Evolutionary conservation across 2,113 vertebrate species (phyloP).

Genomic region (Eonycteris spelaea): DNA sequence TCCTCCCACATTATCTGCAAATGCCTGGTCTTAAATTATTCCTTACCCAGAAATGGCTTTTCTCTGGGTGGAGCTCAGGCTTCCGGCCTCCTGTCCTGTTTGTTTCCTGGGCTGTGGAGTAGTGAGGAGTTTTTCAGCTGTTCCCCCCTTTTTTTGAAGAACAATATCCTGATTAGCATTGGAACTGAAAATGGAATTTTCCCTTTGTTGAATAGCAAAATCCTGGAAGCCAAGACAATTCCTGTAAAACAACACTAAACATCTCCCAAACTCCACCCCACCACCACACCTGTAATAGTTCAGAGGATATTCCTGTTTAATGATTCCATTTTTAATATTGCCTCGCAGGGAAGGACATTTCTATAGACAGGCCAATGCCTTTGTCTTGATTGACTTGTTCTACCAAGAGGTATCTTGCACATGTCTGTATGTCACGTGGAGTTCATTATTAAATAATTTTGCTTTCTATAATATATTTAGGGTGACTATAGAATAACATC

Average conservation of each 20-base stretch:
- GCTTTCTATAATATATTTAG: background rate
- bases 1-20: background rate
- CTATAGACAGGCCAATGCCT: background rate
- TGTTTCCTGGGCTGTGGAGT: conserved; percentile 20
- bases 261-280: background rate
- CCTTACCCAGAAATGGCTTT: conserved; percentile 30
- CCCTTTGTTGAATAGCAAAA: conserved; percentile 32
- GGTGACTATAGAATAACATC: background rate
- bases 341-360: background rate
- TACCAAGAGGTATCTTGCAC: background rate
- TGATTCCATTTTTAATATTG: background rate
- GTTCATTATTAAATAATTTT: background rate
- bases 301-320: conserved; percentile 16
- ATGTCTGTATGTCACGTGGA: background rate
- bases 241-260: conserved; percentile 26
- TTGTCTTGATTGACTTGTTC: background rate
- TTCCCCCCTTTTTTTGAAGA: background rate
- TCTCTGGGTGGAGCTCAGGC: conserved; percentile 14
- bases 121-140: background rate
- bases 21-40: background rate
- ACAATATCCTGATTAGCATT: conserved; percentile 46
- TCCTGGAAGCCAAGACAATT: conserved; percentile 31
- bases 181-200: conserved; percentile 57
- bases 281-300: background rate
- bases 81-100: background rate